Evolutionary conservation across 1,140 invertebrate genomes (phyloP).

Genomic region (Pentalonia nigronervosa): DNA sequence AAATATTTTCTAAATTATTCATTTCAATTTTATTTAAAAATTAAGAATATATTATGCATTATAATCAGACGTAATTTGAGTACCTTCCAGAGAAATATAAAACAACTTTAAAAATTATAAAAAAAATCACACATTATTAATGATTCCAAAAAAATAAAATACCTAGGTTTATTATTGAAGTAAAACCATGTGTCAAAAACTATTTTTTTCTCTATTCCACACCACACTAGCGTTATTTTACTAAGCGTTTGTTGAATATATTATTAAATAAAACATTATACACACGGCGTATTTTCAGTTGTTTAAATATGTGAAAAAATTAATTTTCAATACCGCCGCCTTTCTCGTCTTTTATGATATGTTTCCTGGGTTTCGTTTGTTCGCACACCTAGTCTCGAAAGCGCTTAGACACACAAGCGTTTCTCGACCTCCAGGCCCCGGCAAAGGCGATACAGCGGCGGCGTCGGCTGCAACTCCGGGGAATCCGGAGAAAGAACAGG

Average conservation of each 20-base stretch:
- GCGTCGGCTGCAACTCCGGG: not conserved
- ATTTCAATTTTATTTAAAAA: not conserved
- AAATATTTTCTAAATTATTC: not conserved
- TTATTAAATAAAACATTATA: not conserved
- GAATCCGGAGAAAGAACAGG: not conserved
- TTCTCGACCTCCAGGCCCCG: not conserved
- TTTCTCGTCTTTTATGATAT: not conserved
- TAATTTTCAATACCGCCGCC: not conserved
- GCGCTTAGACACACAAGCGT: not conserved
- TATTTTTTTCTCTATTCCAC: not conserved
- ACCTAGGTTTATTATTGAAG: no score
- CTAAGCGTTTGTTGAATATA: not conserved
- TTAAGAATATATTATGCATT: not conserved
- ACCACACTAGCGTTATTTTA: not conserved
- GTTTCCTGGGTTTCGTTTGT: not conserved
- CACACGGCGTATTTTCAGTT: not conserved
- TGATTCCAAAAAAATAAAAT: no score
- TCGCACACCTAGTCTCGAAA: not conserved
- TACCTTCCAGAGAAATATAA: not conserved
- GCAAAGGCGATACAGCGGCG: not conserved
- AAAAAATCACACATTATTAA: not conserved
- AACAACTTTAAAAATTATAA: not conserved
- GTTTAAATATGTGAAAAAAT: not conserved
- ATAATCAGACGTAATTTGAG: not conserved
- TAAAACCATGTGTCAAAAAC: not conserved